Percentiles rank a stretch among this genome's conserved stretches.
phyloP scores from a whole-genome alignment of 2,888 invertebrate species.

The Ornithoptera priamus region DNA sequence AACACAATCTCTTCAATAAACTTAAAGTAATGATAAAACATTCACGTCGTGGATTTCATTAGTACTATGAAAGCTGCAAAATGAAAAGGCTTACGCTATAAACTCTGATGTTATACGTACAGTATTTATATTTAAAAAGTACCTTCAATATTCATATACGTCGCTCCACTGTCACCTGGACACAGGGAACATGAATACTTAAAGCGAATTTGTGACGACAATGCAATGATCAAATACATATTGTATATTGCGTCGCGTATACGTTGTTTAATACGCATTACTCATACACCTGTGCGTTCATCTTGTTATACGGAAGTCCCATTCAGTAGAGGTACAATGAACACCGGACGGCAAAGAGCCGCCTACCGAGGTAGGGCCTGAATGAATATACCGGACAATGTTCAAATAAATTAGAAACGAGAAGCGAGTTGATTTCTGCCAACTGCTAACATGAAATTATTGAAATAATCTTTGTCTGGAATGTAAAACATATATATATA shows the following conservation, averaged over 20 bases:
- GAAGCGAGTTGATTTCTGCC: not conserved
- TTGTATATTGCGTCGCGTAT: no score
- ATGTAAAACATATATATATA: not conserved
- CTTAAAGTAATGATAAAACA: not conserved
- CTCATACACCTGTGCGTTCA: constrained; percentile 34
- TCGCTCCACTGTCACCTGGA: no score
- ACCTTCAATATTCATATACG: no score
- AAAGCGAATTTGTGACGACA: no score
- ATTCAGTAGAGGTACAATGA: constrained; percentile 40
- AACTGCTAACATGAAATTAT: constrained; percentile 3
- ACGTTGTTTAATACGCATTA: constrained; percentile 24
- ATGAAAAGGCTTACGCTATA: no score
- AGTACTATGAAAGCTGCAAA: no score
- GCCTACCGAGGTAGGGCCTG: constrained; percentile 33
- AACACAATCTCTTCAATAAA: not conserved
- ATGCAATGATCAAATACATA: no score
- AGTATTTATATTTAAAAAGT: no score
- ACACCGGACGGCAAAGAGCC: constrained; percentile 36
- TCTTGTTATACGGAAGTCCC: constrained; percentile 37
- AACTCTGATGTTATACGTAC: no score
- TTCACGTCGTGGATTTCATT: no score
- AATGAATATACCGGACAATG: constrained; percentile 26
- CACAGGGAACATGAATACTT: no score
- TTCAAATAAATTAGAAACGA: constrained; percentile 27
- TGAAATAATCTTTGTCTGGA: not conserved